These are phyloP conservation scores for Hypocryptadius cinnamomeus DNA, from an alignment of 2,113 vertebrate genomes.

Conservation along the genomic window DNA sequence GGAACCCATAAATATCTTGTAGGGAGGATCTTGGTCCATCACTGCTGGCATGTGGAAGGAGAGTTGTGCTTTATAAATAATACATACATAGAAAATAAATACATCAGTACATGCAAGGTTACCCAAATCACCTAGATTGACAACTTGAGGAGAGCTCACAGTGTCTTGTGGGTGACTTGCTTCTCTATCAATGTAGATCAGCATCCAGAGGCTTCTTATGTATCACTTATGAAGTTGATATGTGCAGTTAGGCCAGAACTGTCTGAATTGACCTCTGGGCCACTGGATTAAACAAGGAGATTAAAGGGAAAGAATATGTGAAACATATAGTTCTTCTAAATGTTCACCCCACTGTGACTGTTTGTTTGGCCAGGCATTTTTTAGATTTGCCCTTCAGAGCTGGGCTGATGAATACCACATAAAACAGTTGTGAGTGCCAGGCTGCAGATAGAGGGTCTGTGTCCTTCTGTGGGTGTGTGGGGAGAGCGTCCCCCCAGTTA, in stretches of 20 bases:
- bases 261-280: conserved; percentile 32
- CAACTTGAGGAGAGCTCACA: neutral
- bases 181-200: conserved; percentile 39
- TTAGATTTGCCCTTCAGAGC: conserved; percentile 14
- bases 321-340: neutral
- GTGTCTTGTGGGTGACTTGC: conserved; percentile 25
- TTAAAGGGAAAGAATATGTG: neutral
- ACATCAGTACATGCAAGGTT: conserved; percentile 30
- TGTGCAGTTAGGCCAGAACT: neutral
- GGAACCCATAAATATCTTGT: conserved; percentile 50
- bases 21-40: conserved; percentile 20
- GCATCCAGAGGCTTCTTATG: conserved; percentile 29
- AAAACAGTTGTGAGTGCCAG: neutral
- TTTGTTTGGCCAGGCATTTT: conserved; percentile 31
- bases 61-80: conserved; percentile 62
- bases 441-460: neutral
- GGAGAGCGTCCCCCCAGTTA: neutral
- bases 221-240: conserved; percentile 17
- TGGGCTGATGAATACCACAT: conserved; percentile 8
- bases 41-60: conserved; percentile 43
- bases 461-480: neutral
- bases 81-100: conserved; percentile 58
- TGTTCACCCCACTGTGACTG: neutral
- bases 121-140: conserved; percentile 51
- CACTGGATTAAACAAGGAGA: conserved; percentile 9